Evolutionary conservation across 92 coral and sea anemone genomes (phyloP).

Genomic region (Siderastrea radians): DNA sequence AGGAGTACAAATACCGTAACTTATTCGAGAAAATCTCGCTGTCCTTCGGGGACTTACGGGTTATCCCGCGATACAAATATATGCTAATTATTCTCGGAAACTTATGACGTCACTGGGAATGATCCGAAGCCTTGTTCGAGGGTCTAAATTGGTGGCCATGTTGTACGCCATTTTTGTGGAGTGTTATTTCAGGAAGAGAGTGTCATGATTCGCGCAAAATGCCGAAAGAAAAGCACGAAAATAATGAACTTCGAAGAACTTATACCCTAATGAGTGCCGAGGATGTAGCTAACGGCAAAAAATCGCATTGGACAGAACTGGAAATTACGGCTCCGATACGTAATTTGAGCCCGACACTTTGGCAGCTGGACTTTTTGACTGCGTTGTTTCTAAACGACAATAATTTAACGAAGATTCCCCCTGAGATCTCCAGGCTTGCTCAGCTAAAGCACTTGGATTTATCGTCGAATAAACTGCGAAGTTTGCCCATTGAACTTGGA

Average conservation of each 20-base stretch:
- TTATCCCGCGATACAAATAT: constrained; percentile 20
- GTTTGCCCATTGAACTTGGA: constrained; percentile 99
- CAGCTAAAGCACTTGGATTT: constrained; percentile 94
- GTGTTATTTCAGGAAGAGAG: constrained; percentile 77
- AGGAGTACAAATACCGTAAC: no score
- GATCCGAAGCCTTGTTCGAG: constrained; percentile 76
- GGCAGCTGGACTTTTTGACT: constrained; percentile 98
- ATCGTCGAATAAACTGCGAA: constrained; percentile 97
- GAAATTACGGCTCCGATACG: constrained; percentile 99
- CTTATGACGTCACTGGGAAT: constrained; percentile 76
- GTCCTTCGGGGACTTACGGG: neutral
- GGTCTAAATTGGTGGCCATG: constrained; percentile 80
- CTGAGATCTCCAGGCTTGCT: constrained; percentile 93
- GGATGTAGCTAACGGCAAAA: constrained; percentile 94
- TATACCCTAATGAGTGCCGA: constrained; percentile 92
- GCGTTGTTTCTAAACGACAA: constrained; percentile 96
- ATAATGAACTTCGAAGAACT: constrained; percentile 95
- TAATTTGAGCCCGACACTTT: constrained; percentile 98
- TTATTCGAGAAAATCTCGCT: neutral
- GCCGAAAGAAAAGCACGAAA: constrained; percentile 99
- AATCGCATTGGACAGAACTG: constrained; percentile 98
- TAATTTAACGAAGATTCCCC: constrained; percentile 95
- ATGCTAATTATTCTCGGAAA: constrained; percentile 56
- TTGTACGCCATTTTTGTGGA: constrained; percentile 88
- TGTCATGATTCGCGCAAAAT: constrained; percentile 95